These are phyloP conservation scores for Amphiprion clarkii DNA, from an alignment of 2,797 vertebrate species.

Conservation along the genomic window DNA sequence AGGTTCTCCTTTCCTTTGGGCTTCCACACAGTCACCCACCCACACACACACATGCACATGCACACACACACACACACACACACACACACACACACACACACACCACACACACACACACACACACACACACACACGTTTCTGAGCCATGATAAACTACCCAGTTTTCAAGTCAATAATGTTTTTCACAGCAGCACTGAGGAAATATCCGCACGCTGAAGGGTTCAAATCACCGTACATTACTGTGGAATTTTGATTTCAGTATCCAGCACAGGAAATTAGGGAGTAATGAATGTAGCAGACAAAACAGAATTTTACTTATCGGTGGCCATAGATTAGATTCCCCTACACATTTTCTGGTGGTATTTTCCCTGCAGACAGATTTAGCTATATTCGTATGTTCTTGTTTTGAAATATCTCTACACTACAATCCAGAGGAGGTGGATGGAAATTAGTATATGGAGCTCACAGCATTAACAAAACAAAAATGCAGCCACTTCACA, in stretches of 20 bases:
- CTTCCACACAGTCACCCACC: slow-evolving; percentile 25
- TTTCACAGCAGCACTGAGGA: slow-evolving; percentile 23
- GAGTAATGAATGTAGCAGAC: background rate
- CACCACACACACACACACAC: slow-evolving; percentile 1
- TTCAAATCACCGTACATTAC: too few species aligned
- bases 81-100: background rate
- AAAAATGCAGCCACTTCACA: too few species aligned
- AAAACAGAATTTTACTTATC: too few species aligned
- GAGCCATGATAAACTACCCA: slow-evolving; percentile 37
- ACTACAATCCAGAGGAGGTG: too few species aligned
- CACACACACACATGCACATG: background rate
- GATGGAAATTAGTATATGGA: too few species aligned
- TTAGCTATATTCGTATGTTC: too few species aligned
- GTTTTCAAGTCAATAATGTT: slow-evolving; percentile 37
- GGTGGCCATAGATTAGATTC: too few species aligned
- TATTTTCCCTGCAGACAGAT: too few species aligned
- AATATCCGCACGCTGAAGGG: background rate
- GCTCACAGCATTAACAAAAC: too few species aligned
- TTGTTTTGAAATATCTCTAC: too few species aligned
- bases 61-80: background rate
- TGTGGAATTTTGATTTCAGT: background rate
- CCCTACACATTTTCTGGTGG: too few species aligned
- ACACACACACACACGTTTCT: background rate
- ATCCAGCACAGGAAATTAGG: background rate
- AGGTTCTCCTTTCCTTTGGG: slow-evolving; percentile 54